A percentile compares a stretch with the other conserved stretches of the same genome.
Conservation (phyloP, 2,888 invertebrate species). For the Pyrocoelia pectoralis region DNA sequence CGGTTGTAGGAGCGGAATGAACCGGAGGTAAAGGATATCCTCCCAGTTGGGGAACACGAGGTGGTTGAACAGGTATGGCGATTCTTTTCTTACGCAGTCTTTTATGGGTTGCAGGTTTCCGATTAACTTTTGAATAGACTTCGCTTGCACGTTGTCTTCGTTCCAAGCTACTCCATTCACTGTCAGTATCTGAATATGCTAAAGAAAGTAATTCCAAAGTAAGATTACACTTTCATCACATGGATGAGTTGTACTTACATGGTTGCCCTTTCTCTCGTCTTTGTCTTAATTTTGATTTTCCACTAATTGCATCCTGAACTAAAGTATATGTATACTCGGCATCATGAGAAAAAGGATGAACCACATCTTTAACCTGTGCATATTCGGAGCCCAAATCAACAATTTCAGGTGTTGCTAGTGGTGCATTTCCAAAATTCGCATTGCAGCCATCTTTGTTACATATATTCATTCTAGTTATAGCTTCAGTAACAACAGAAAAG, state of each 20-base stretch:
- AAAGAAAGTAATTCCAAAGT: constrained; percentile 45
- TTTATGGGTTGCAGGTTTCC: constrained; percentile 75
- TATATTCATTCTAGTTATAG: constrained; percentile 77
- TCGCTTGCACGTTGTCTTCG: constrained; percentile 68
- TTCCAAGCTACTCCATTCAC: constrained; percentile 79
- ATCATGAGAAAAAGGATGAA: constrained; percentile 60
- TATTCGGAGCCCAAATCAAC: constrained; percentile 79
- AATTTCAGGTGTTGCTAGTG: constrained; percentile 78
- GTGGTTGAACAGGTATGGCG: constrained; percentile 87
- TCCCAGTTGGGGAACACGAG: constrained; percentile 75
- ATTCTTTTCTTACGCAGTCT: constrained; percentile 76
- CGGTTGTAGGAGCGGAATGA: constrained; percentile 52
- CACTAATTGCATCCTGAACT: constrained; percentile 71
- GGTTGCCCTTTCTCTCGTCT: constrained; percentile 71
- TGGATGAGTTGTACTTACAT: constrained; percentile 58
- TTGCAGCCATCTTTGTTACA: constrained; percentile 62
- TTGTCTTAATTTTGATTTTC: constrained; percentile 68
- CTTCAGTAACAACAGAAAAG: constrained; percentile 88
- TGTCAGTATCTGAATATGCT: constrained; percentile 91
- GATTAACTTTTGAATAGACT: constrained; percentile 70
- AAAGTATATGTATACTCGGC: constrained; percentile 73
- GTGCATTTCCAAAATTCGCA: constrained; percentile 71
- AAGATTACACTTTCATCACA: too few relatives aligned
- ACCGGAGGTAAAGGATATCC: constrained; percentile 54
- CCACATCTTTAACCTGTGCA: constrained; percentile 68